Percentiles rank a stretch among this genome's conserved stretches.
phyloP scores from a whole-genome alignment of 2,888 invertebrate genomes.

The Andrena camellia region DNA sequence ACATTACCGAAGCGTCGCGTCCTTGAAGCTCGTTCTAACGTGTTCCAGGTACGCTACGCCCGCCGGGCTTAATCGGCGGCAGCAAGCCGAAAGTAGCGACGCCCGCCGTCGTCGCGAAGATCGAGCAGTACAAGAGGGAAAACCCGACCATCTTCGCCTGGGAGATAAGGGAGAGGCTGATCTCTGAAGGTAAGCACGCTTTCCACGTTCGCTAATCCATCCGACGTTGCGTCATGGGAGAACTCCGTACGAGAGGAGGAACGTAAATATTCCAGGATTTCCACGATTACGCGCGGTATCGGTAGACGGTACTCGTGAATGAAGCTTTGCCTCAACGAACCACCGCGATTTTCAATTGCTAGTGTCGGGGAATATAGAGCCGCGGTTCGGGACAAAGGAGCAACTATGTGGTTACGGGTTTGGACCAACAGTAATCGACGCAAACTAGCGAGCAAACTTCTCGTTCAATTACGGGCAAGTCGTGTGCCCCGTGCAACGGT shows the following conservation, averaged over 20 bases:
- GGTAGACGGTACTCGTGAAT: background rate
- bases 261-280: too few species aligned
- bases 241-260: background rate
- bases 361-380: background rate
- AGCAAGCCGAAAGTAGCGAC: conserved; percentile 99
- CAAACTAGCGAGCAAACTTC: conserved; percentile 22
- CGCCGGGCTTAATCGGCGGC: conserved; percentile 96
- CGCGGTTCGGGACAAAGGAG: background rate
- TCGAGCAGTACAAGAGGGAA: conserved; percentile 98
- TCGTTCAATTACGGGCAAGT: conserved; percentile 48
- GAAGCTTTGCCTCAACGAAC: background rate
- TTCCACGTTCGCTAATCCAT: background rate
- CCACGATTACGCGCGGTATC: too few species aligned
- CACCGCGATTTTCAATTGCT: background rate
- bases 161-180: conserved; percentile 98
- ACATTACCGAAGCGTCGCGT: conserved; percentile 54
- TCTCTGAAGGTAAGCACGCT: conserved; percentile 93
- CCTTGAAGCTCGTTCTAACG: conserved; percentile 64
- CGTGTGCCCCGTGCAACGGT: conserved; percentile 31
- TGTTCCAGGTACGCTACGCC: conserved; percentile 93
- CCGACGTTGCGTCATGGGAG: background rate
- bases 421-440: conserved; percentile 4
- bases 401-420: background rate
- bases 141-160: conserved; percentile 99
- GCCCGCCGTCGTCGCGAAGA: conserved; percentile 98